phyloP scores from a whole-genome alignment of 2,113 vertebrate species.

The Telmatochromis brichardi region DNA sequence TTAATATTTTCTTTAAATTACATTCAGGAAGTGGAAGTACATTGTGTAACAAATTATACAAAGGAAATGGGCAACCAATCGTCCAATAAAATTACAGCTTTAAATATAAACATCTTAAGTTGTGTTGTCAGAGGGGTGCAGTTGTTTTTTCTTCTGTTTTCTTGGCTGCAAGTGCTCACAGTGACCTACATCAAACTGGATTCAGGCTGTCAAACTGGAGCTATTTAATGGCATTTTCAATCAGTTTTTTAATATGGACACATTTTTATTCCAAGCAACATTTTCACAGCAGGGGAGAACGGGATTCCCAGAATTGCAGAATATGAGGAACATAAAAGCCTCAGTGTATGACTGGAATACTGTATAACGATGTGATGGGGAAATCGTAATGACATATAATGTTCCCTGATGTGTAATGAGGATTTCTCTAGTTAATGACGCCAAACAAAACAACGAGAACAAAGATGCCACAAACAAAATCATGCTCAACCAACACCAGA shows the following conservation, averaged over 20 bases:
- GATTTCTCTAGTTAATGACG: conserved; percentile 5
- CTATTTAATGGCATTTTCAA: neutral
- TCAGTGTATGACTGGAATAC: neutral
- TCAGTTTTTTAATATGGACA: neutral
- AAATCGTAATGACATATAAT: neutral
- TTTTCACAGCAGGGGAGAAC: neutral
- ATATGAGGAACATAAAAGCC: neutral
- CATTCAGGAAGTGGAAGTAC: neutral
- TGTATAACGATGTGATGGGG: neutral
- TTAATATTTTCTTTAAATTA: neutral
- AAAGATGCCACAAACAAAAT: neutral
- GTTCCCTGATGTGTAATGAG: neutral
- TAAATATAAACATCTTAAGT: neutral
- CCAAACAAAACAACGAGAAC: neutral
- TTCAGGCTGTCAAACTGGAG: neutral
- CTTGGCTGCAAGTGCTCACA: neutral
- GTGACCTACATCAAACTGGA: neutral
- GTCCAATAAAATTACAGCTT: neutral
- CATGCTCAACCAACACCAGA: neutral
- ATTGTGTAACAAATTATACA: neutral
- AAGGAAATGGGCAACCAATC: neutral
- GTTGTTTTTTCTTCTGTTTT: neutral
- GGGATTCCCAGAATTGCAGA: neutral
- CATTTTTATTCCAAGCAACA: neutral
- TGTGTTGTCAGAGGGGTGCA: neutral